phyloP scores from a whole-genome alignment of 2,888 invertebrate genomes.

The Lochmaea capreae region DNA sequence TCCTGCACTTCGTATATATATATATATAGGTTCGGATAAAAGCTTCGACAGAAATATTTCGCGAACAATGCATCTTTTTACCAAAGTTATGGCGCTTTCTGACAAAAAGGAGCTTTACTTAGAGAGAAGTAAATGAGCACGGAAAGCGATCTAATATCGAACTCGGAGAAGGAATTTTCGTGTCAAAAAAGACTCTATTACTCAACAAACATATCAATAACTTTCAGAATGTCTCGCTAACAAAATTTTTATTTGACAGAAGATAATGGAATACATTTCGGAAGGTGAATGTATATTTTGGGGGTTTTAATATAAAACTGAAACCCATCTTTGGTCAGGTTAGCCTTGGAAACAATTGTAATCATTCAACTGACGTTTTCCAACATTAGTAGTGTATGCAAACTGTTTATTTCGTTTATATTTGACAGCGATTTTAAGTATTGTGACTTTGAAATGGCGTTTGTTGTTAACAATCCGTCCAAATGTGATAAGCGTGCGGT shows the following conservation, averaged over 20 bases:
- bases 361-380: too few species aligned
- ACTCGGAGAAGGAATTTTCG: constrained; percentile 8
- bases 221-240: not conserved
- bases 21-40: constrained; percentile 28
- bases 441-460: too few species aligned
- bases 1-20: constrained; percentile 21
- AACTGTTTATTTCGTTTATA: too few species aligned
- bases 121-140: constrained; percentile 29
- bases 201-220: constrained; percentile 3
- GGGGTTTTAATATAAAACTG: too few species aligned
- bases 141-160: constrained; percentile 20
- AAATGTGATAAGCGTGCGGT: too few species aligned
- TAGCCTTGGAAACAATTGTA: too few species aligned
- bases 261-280: not conserved
- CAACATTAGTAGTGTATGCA: too few species aligned
- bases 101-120: constrained; percentile 22
- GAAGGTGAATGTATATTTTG: too few species aligned
- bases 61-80: constrained; percentile 20
- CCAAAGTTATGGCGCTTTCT: constrained; percentile 18
- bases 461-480: too few species aligned
- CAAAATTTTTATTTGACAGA: not conserved
- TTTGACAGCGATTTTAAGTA: too few species aligned
- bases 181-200: constrained; percentile 4
- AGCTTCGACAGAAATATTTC: constrained; percentile 30
- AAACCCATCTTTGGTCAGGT: too few species aligned